Percentiles rank a stretch among this genome's conserved stretches.
These are phyloP conservation scores for Yponomeuta evonymella DNA, from an alignment of 2,888 invertebrate species.

Conservation along the genomic window DNA sequence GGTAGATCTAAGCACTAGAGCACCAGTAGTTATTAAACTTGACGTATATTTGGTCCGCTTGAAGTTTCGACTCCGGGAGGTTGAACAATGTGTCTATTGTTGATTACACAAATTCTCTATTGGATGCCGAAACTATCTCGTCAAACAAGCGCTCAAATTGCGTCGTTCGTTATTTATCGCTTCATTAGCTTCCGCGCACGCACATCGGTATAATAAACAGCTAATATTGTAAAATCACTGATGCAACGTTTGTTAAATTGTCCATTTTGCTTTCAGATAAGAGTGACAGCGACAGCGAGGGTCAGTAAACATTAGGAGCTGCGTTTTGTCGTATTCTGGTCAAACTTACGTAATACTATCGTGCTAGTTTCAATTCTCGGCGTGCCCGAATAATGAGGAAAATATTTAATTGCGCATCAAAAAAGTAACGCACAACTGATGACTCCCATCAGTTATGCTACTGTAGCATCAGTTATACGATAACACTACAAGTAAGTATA, in stretches of 20 bases:
- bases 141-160: slow-evolving; percentile 14
- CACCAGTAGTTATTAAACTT: slow-evolving; percentile 33
- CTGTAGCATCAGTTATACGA: too few species aligned
- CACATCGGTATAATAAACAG: slow-evolving; percentile 7
- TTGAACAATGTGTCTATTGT: neutral
- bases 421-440: too few species aligned
- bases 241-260: slow-evolving; percentile 26
- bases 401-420: slow-evolving; percentile 21
- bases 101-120: slow-evolving; percentile 5
- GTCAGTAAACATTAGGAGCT: slow-evolving; percentile 80
- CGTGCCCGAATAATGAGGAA: slow-evolving; percentile 39
- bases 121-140: neutral
- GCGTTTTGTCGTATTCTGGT: slow-evolving; percentile 71
- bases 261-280: slow-evolving; percentile 81
- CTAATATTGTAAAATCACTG: slow-evolving; percentile 24
- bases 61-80: neutral
- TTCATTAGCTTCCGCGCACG: slow-evolving; percentile 10
- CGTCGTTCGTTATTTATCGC: slow-evolving; percentile 13
- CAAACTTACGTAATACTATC: slow-evolving; percentile 68
- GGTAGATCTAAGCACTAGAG: slow-evolving; percentile 47
- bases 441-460: too few species aligned
- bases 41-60: neutral
- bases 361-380: slow-evolving; percentile 62
- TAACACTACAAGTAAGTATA: too few species aligned
- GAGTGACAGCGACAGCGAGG: slow-evolving; percentile 96